Evolutionary conservation across 1,140 invertebrate genomes (phyloP).

Genomic region (Plodia interpunctella): DNA sequence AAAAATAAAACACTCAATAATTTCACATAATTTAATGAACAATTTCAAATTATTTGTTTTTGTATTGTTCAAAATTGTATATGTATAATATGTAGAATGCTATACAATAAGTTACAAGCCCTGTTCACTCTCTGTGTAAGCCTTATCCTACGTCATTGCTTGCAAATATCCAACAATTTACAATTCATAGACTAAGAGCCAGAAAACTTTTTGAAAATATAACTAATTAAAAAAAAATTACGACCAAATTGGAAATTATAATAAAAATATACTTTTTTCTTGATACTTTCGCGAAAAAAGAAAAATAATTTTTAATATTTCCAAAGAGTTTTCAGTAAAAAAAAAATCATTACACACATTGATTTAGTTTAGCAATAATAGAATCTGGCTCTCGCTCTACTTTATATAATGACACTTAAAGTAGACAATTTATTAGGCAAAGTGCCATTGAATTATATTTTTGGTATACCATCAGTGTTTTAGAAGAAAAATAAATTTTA

Average conservation of each 20-base stretch:
- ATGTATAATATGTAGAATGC: conserved; percentile 67
- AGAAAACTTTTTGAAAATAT: neutral
- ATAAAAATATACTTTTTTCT: too few species aligned
- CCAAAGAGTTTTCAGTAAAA: too few species aligned
- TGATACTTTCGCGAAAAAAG: too few species aligned
- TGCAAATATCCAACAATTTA: conserved; percentile 15
- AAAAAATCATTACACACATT: too few species aligned
- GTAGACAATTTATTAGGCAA: too few species aligned
- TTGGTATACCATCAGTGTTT: conserved; percentile 17
- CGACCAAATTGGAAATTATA: too few species aligned
- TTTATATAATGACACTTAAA: too few species aligned
- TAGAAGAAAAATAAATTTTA: neutral
- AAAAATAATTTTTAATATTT: too few species aligned
- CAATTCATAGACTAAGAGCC: neutral
- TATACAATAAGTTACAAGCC: conserved; percentile 69
- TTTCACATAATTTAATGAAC: conserved; percentile 72
- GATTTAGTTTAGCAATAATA: too few species aligned
- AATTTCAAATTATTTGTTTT: conserved; percentile 65
- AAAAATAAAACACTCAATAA: conserved; percentile 40
- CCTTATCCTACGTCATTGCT: conserved; percentile 50
- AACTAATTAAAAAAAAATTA: neutral
- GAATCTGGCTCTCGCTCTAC: too few species aligned
- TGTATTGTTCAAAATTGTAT: conserved; percentile 72
- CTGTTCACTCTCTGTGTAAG: conserved; percentile 68
- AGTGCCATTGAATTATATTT: conserved; percentile 1